Conservation (phyloP, 1,140 invertebrate genomes). For the Musca domestica region DNA sequence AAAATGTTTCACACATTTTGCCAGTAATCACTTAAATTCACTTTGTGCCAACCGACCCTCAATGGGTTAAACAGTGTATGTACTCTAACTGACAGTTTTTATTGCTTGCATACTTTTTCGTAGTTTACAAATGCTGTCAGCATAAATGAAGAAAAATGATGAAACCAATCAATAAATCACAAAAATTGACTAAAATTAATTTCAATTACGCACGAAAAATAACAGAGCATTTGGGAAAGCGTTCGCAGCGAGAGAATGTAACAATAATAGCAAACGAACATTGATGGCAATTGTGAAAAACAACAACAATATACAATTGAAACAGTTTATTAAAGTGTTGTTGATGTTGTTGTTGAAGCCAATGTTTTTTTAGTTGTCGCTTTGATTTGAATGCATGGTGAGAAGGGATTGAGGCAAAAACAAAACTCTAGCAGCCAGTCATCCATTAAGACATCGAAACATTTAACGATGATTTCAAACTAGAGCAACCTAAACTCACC, state of each 20-base stretch:
- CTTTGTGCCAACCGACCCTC: no score
- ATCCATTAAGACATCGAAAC: no score
- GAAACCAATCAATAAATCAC: conserved; percentile 26
- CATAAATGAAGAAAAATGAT: conserved; percentile 27
- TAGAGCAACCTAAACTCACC: no score
- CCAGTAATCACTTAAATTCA: no score
- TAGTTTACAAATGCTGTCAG: conserved; percentile 22
- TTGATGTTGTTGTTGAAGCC: background rate
- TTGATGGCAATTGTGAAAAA: background rate
- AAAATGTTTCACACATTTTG: no score
- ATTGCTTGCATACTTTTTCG: background rate
- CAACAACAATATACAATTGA: conserved; percentile 12
- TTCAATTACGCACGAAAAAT: conserved; percentile 19
- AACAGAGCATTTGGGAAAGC: no score
- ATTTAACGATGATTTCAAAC: no score
- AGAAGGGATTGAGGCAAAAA: no score
- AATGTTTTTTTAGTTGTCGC: background rate
- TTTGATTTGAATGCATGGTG: background rate
- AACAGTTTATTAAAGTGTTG: conserved; percentile 17
- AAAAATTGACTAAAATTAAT: conserved; percentile 24
- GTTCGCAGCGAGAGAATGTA: background rate
- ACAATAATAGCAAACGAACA: no score
- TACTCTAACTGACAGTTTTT: no score
- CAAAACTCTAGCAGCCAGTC: no score
- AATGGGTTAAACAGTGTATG: no score